Evolutionary conservation across 1,140 invertebrate species (phyloP), one percentile per base, ranked within the genome.

Genomic region (Hetaerina americana): DNA sequence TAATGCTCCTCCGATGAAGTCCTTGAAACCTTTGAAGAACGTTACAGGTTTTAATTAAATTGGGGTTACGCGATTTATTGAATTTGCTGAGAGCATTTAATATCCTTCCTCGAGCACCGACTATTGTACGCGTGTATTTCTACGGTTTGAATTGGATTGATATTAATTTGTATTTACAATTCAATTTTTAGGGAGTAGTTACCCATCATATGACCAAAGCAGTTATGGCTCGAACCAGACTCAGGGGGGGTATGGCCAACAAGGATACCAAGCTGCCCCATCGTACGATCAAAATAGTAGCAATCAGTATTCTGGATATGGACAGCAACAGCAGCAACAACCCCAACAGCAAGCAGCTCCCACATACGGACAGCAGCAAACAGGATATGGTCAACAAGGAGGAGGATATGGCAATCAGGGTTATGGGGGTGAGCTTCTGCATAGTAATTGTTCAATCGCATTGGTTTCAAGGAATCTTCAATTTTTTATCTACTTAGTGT

Each of bases 271-370:
- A 57, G 26, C 69, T 18, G 40, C 40, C 15, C 40, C 69, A n/a
- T 70, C 69, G 22, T 70, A 70, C 49, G 69, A 70, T 26, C 69
- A 70, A n/a, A 28, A n/a, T 18, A 70, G 40, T n/a, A 57, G 31
- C 24, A 70, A 57, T 40, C 40, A 31, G 40, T 70, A 70, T 70
- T 29, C 69, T 5, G 69, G 29, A 40, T 70, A 70, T 40, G 31
- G 31, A 22, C 28, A 31, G n/a, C 69, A 70, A 40, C 69, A 57
- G 40, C 40, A 57, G 40, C 40, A 57, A n/a, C 40, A 57, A 57
- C 40, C 40, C 40, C 40, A 57, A 12, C 40, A 57, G 10, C 40
- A 57, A 57, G 10, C 40, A 12, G 40, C 40, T 12, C 40, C 28
- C 1, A 28, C 27, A 8, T 31, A 57, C 24, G 69, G 69, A 25